These are phyloP conservation scores for Cyclophora punctaria DNA, from an alignment of 2,888 invertebrate genomes.

Conservation along the genomic window DNA sequence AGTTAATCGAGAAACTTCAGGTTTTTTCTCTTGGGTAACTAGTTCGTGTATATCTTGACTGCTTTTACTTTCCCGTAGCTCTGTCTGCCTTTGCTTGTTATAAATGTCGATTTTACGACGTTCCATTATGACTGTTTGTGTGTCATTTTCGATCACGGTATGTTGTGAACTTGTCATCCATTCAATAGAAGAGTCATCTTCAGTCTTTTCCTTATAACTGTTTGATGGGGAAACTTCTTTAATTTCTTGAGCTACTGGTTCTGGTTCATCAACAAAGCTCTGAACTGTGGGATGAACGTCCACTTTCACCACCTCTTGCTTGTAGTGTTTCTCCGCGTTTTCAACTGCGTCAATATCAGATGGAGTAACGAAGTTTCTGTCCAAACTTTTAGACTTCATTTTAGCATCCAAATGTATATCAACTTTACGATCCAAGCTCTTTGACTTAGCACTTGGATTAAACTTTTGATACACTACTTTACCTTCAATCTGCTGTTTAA, in stretches of 20 bases:
- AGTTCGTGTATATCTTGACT: constrained; percentile 51
- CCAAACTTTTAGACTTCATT: constrained; percentile 80
- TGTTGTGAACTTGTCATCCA: constrained; percentile 64
- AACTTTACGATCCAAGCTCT: constrained; percentile 78
- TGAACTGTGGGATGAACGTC: constrained; percentile 58
- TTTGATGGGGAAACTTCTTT: constrained; percentile 53
- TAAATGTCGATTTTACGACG: constrained; percentile 77
- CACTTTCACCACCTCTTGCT: constrained; percentile 66
- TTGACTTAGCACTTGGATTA: constrained; percentile 73
- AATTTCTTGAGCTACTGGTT: constrained; percentile 26
- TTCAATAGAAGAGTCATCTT: constrained; percentile 66
- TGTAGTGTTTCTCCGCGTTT: constrained; percentile 56
- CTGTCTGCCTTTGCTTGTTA: constrained; percentile 71
- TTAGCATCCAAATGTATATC: constrained; percentile 76
- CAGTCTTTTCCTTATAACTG: constrained; percentile 60
- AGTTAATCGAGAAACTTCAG: constrained; percentile 67
- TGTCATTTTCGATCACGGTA: constrained; percentile 70
- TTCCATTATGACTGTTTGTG: constrained; percentile 77
- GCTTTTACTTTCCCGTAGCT: constrained; percentile 55
- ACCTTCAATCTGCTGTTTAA: constrained; percentile 78
- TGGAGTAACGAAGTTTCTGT: constrained; percentile 76
- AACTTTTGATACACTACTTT: constrained; percentile 77
- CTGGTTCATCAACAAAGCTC: constrained; percentile 32
- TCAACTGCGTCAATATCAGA: constrained; percentile 40
- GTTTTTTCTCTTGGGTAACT: constrained; percentile 53